These are phyloP conservation scores for Ictalurus punctatus DNA, from an alignment of 2,113 vertebrate species.

Conservation along the genomic window DNA sequence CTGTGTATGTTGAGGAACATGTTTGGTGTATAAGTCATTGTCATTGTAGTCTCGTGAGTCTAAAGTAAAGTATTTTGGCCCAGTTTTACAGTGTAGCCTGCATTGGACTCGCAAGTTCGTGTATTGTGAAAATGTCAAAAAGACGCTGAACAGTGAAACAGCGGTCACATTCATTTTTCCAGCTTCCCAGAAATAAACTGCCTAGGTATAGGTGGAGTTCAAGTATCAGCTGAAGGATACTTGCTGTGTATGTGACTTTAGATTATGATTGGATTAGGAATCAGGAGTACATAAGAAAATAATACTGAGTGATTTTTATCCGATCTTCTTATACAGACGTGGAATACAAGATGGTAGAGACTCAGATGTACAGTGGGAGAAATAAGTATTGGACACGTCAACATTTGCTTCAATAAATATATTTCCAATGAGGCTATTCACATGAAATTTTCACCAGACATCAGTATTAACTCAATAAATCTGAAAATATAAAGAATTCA, in stretches of 20 bases:
- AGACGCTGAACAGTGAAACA: constrained; percentile 40
- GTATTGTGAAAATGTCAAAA: constrained; percentile 43
- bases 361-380: background rate
- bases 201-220: background rate
- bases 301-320: background rate
- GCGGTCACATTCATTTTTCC: constrained; percentile 3
- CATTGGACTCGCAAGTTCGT: background rate
- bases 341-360: background rate
- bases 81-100: constrained; percentile 18
- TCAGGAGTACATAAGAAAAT: background rate
- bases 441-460: too few relatives aligned
- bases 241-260: background rate
- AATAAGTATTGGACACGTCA: too few relatives aligned
- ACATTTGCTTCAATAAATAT: too few relatives aligned
- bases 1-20: constrained; percentile 52
- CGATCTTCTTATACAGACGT: background rate
- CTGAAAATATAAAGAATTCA: too few relatives aligned
- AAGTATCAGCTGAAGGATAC: background rate
- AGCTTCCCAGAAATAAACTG: constrained; percentile 23
- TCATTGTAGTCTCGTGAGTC: constrained; percentile 35
- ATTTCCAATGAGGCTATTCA: too few relatives aligned
- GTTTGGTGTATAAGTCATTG: constrained; percentile 46
- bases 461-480: too few relatives aligned
- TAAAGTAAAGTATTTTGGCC: constrained; percentile 35
- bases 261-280: background rate